Evolutionary conservation across 1,140 invertebrate genomes (phyloP), one percentile per base, ranked within the genome.

Genomic region (Mamestra configurata): DNA sequence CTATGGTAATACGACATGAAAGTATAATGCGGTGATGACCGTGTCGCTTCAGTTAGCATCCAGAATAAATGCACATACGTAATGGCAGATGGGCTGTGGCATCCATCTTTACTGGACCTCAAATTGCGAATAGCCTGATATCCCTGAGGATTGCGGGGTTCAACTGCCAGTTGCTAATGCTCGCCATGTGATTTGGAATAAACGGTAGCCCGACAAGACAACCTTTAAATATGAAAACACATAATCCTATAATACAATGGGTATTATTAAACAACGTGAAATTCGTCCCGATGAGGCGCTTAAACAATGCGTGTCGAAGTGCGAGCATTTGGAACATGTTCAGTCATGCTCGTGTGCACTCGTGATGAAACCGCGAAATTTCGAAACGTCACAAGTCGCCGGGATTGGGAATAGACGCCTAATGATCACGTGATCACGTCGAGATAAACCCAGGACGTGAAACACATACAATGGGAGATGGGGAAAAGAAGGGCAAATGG

Each of bases 301-400:
- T 57, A 70, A 49, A 46, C 24, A 70, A 46, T 49, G 13, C 20
- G 22, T 70, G 66, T 70, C 40, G 8, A 61, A 61, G 8, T 61
- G n/a, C 59, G 22, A 57, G 22, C 53, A 57, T 61, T 31, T 37
- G 31, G 27, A 61, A 61, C 35, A 37, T n/a, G 31, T 20, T n/a
- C 31, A 18, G 31, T 37, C 59, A 37, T 10, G 27, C 27, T 35
- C 27, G 15, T 61, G 27, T 31, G n/a, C 27, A 7, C 59, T 61
- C 13, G n/a, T n/a, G 59, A 37, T 35, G 59, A 61, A 20, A 35
- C 27, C 10, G 22, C 40, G 18, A 11, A 27, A 10, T 6, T 22
- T 24, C 49, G 1, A 40, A 11, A 35, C 27, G 18, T 22, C 7
- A 4, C n/a, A 7, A 13, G 53, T 57, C 46, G n/a, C 13, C 37